These are phyloP conservation scores for Girardinichthys multiradiatus DNA, from an alignment of 2,113 vertebrate genomes.

Conservation along the genomic window DNA sequence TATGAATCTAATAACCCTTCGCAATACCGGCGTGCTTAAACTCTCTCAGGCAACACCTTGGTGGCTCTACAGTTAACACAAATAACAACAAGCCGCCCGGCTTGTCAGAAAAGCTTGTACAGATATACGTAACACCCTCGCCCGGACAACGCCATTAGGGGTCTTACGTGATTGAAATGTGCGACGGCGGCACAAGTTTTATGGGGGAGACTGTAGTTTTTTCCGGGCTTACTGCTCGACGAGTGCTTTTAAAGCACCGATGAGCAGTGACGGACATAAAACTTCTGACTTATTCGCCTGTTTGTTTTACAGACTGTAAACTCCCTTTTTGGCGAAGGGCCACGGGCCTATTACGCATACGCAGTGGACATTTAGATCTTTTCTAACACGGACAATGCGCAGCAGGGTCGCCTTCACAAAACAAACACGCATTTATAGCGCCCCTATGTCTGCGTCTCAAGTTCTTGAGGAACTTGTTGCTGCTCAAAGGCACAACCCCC, in stretches of 20 bases:
- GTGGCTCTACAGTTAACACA: slow-evolving; percentile 86
- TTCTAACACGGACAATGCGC: slow-evolving; percentile 57
- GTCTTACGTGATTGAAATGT: slow-evolving; percentile 92
- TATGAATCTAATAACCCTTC: slow-evolving; percentile 99
- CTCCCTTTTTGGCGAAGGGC: slow-evolving; percentile 58
- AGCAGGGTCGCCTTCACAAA: slow-evolving; percentile 76
- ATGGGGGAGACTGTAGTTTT: slow-evolving; percentile 38
- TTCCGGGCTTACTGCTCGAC: slow-evolving; percentile 59
- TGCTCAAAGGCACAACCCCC: slow-evolving; percentile 61
- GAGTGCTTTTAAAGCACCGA: slow-evolving; percentile 50
- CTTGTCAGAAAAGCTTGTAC: slow-evolving; percentile 84
- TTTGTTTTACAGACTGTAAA: slow-evolving; percentile 42
- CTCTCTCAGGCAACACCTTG: slow-evolving; percentile 92
- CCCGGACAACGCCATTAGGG: slow-evolving; percentile 88
- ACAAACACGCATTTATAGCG: slow-evolving; percentile 61
- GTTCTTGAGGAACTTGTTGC: slow-evolving; percentile 92
- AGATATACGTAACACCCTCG: slow-evolving; percentile 90
- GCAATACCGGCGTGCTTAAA: slow-evolving; percentile 98
- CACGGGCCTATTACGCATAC: slow-evolving; percentile 61
- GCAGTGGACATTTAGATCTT: slow-evolving; percentile 43
- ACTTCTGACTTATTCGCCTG: slow-evolving; percentile 61
- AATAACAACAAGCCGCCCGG: slow-evolving; percentile 85
- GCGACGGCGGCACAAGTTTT: slow-evolving; percentile 77
- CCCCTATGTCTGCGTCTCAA: slow-evolving; percentile 74
- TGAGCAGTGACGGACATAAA: slow-evolving; percentile 42